These are phyloP conservation scores for Drosophila arizonae DNA, from an alignment of 1,140 invertebrate genomes.

Conservation along the genomic window DNA sequence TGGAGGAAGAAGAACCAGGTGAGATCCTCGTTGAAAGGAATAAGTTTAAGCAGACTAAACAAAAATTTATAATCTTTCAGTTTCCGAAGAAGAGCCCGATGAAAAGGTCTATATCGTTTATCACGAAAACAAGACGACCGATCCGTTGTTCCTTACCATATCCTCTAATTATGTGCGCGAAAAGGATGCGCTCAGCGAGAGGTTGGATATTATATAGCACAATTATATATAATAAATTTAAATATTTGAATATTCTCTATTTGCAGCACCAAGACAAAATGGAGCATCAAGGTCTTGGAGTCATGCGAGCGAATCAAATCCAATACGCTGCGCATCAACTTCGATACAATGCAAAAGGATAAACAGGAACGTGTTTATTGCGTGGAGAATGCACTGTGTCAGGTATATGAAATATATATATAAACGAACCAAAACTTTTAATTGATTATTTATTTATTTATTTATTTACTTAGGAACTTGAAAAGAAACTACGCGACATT, in stretches of 20 bases:
- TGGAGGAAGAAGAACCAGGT: slow-evolving; percentile 52
- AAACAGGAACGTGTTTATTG: slow-evolving; percentile 85
- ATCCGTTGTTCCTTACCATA: slow-evolving; percentile 75
- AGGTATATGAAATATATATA: slow-evolving; percentile 71
- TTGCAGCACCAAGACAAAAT: slow-evolving; percentile 84
- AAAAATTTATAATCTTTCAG: slow-evolving; percentile 19
- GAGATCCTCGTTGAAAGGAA: neutral
- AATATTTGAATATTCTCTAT: slow-evolving; percentile 1
- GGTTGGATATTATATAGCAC: slow-evolving; percentile 40
- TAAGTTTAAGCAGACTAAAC: neutral
- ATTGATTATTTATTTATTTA: too few species aligned
- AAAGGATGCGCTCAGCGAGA: slow-evolving; percentile 75
- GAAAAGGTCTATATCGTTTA: slow-evolving; percentile 75
- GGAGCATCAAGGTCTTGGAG: slow-evolving; percentile 85
- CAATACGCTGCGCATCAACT: slow-evolving; percentile 85
- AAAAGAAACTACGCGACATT: slow-evolving; percentile 83
- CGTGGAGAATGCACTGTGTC: slow-evolving; percentile 84
- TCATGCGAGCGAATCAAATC: slow-evolving; percentile 84
- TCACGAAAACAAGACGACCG: slow-evolving; percentile 54
- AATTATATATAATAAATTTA: neutral
- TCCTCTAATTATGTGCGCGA: slow-evolving; percentile 78
- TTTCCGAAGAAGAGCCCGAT: slow-evolving; percentile 76
- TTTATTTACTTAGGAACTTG: slow-evolving; percentile 83
- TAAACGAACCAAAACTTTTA: neutral
- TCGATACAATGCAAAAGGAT: slow-evolving; percentile 85